Conservation (phyloP, 2,888 invertebrate species). For the Ennomos quercinarius region DNA sequence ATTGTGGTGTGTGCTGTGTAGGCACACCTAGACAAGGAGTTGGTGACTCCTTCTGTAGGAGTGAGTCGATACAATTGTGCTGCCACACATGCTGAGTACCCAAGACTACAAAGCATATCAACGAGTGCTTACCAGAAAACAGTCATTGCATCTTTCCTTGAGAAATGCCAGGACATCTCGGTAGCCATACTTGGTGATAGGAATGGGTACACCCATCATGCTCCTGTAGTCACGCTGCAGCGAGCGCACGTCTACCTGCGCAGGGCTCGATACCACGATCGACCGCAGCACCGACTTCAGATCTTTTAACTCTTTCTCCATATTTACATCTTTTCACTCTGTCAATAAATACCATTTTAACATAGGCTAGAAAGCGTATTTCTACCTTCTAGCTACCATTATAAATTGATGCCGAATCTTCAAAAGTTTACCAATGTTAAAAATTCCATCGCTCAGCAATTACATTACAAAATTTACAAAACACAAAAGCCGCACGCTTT, state of each 20-base stretch:
- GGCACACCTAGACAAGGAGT: too few species aligned
- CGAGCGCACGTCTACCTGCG: conserved; percentile 62
- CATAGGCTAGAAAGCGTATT: too few species aligned
- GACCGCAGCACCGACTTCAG: conserved; percentile 67
- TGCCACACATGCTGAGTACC: too few species aligned
- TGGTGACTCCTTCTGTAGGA: too few species aligned
- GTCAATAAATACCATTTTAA: not conserved
- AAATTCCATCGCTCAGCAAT: not conserved
- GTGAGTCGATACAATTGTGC: too few species aligned
- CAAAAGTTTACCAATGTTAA: not conserved
- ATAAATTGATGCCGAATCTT: not conserved
- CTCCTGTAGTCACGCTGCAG: conserved; percentile 67
- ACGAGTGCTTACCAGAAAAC: conserved; percentile 63
- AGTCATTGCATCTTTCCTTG: conserved; percentile 65
- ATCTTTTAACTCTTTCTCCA: conserved; percentile 64
- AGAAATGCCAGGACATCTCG: conserved; percentile 63
- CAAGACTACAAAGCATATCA: conserved; percentile 1
- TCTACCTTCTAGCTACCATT: too few species aligned
- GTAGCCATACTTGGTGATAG: conserved; percentile 63
- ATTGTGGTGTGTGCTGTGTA: too few species aligned
- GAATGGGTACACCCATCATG: conserved; percentile 64
- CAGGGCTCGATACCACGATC: conserved; percentile 73
- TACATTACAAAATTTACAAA: too few species aligned
- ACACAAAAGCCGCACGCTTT: too few species aligned
- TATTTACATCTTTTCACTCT: conserved; percentile 38